Evolutionary conservation across 1,140 invertebrate species (phyloP), one percentile per base, ranked within the genome.

Genomic region (Macrostomum lignano): DNA sequence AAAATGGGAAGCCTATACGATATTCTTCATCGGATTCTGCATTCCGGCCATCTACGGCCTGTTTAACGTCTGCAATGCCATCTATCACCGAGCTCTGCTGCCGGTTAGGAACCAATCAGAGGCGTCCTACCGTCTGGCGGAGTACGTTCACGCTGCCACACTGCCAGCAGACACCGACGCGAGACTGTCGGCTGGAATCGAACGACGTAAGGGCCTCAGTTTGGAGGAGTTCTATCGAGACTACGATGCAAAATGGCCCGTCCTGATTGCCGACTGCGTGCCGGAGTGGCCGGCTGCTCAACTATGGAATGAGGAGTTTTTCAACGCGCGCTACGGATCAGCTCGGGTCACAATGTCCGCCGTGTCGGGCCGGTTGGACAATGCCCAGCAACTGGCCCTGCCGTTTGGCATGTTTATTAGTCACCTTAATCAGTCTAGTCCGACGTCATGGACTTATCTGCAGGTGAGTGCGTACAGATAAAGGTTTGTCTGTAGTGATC

Each of bases 241-340:
- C 1, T 50, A 50, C 38, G 45, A 48, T 42, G 43, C 40, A 11
- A 48, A 48, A 42, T 50, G 48, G 48, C 48, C 32, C 31, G 31
- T 31, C 11, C n/a, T 11, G 17, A 21, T 52, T 1, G 47, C 42
- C 6, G 48, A 51, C 38, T 39, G 48, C 9, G 42, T 48, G 10
- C 36, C 32, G 3, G 39, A 38, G 5, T 52, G 49, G 49, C 33
- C 36, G 11, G 49, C 49, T 0, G 40, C 31, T 21, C 40, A 38
- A 28, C 38, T 40, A 7, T 52, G 49, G 49, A 48, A n/a, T n/a
- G n/a, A n/a, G n/a, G n/a, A n/a, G n/a, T n/a, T 42, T 13, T 24
- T 42, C 40, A 33, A 40, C 44, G 9, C 46, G 44, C 23, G 44
- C 51, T 15, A 11, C 34, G 2, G 30, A 40, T 6, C 38, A 43